Evolutionary conservation across 2,113 vertebrate species (phyloP), one percentile per base, ranked within the genome.

Genomic region (Ictalurus punctatus): DNA sequence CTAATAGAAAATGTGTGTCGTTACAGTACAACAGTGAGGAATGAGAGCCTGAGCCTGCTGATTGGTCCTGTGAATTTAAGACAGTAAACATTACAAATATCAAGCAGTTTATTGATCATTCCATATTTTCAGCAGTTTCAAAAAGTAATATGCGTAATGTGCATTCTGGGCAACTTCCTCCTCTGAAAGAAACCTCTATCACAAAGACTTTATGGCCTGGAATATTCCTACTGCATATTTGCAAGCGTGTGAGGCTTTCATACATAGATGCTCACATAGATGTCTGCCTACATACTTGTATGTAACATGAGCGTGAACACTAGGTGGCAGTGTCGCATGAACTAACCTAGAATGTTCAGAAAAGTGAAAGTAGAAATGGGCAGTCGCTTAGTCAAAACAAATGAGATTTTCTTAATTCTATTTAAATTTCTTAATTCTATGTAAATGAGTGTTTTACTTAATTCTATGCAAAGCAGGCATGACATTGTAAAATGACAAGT

Each of bases 321-420:
- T 44, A 83, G 81, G 34, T 34, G 81, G 58, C 58, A 44, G 21
- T 83, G 37, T 63, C 19, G 23, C 23, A 8, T 63, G 58, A 83
- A 1, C 81, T 23, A 83, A 61, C 40, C 34, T 82, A 59, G 56
- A 82, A 82, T 37, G 2, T 59, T 23, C 48, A 52, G 40, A n/a
- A 52, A 79, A 16, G 44, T 17, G 25, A 58, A 82, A 34, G 27
- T 10, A 30, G 37, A 58, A 21, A 34, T 37, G 56, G 37, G 17
- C 80, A 10, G 17, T 30, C 6, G 56, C 79, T 56, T 82, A 23
- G 30, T 9, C 7, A 37, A 37, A 82, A 83, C 19, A 37, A 83
- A 83, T 40, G 4, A 27, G 21, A 83, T 63, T 83, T 83, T 44
- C 81, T 27, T 82, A 59, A 58, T 58, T 83, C 30, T 83, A 61